Evolutionary conservation across 2,113 vertebrate species (phyloP).

Genomic region (Anarhynchus alexandrinus): DNA sequence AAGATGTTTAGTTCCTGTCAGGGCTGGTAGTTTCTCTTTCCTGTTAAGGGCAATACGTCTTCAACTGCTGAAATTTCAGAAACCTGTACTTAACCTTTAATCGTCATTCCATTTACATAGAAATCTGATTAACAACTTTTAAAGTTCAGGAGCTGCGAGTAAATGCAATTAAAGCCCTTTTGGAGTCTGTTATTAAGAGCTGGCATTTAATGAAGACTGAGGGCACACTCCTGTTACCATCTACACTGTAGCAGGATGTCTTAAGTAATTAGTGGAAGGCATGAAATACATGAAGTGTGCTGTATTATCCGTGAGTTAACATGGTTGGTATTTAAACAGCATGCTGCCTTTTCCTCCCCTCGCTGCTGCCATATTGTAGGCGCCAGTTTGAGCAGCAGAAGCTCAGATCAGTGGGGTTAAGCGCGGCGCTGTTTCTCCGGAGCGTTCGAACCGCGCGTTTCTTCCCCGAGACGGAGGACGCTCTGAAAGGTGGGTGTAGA

Average conservation of each 20-base stretch:
- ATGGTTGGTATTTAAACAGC: conserved; percentile 69
- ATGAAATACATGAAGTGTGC: conserved; percentile 60
- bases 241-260: conserved; percentile 76
- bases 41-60: conserved; percentile 67
- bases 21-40: conserved; percentile 56
- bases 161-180: conserved; percentile 87
- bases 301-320: conserved; percentile 58
- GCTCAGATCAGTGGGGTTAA: not conserved
- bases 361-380: not conserved
- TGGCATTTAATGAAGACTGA: conserved; percentile 89
- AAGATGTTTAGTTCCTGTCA: conserved; percentile 81
- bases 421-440: not conserved
- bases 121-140: conserved; percentile 82
- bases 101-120: conserved; percentile 75
- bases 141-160: conserved; percentile 87
- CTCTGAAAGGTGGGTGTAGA: not conserved
- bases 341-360: not conserved
- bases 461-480: not conserved
- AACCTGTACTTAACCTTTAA: conserved; percentile 84
- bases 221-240: conserved; percentile 72
- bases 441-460: not conserved
- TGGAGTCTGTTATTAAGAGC: conserved; percentile 84
- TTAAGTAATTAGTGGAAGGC: conserved; percentile 82
- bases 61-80: conserved; percentile 73
- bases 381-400: not conserved